Conservation (phyloP, 2,888 invertebrate species). For the Tholera decimalis region DNA sequence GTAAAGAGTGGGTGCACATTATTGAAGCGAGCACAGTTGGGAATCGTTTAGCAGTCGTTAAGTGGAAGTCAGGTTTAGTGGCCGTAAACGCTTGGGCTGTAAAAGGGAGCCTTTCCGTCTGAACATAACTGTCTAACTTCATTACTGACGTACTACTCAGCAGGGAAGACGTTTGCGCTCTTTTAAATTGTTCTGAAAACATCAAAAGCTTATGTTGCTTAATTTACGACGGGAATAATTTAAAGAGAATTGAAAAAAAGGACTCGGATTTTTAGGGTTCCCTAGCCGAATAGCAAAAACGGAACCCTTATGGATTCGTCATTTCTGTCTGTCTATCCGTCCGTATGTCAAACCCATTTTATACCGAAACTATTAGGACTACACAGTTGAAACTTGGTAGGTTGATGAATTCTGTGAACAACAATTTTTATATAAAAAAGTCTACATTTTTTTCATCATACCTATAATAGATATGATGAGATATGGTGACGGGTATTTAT, state of each 20-base stretch:
- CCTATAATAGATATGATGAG: too few relatives aligned
- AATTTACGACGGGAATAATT: slow-evolving; percentile 27
- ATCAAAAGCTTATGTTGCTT: slow-evolving; percentile 50
- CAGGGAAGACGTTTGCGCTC: slow-evolving; percentile 59
- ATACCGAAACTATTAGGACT: too few relatives aligned
- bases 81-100: slow-evolving; percentile 81
- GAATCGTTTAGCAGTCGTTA: slow-evolving; percentile 79
- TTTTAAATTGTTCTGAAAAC: slow-evolving; percentile 66
- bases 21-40: slow-evolving; percentile 70
- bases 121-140: slow-evolving; percentile 82
- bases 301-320: too few relatives aligned
- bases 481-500: too few relatives aligned
- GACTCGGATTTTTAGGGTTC: too few relatives aligned
- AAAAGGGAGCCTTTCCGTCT: slow-evolving; percentile 73
- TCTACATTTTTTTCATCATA: too few relatives aligned
- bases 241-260: slow-evolving; percentile 17
- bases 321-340: too few relatives aligned
- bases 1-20: slow-evolving; percentile 68
- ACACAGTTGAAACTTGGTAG: too few relatives aligned
- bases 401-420: too few relatives aligned
- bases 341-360: too few relatives aligned
- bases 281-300: too few relatives aligned
- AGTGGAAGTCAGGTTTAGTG: slow-evolving; percentile 82
- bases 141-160: slow-evolving; percentile 73
- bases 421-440: too few relatives aligned